Evolutionary conservation across 2,888 invertebrate species (phyloP).

Genomic region (Tricholauxania praeusta): DNA sequence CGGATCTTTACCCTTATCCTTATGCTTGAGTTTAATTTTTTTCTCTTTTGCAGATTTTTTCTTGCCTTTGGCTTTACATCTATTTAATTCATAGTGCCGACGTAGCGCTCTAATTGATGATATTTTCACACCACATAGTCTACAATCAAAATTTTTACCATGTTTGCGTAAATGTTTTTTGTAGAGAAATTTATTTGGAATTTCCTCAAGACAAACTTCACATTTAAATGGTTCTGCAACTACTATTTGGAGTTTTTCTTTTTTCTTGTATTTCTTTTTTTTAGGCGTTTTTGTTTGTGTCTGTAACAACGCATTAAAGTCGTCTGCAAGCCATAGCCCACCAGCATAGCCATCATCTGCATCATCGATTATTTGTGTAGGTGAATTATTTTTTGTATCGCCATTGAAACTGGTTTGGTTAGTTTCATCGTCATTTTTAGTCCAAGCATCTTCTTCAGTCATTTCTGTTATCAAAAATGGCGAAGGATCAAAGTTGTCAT

Average conservation of each 20-base stretch:
- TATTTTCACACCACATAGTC: slow-evolving; percentile 27
- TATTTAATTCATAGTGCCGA: slow-evolving; percentile 16
- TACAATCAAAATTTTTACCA: slow-evolving; percentile 30
- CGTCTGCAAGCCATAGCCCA: slow-evolving; percentile 25
- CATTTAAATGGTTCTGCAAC: neutral
- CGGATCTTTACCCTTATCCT: no score
- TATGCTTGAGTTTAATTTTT: no score
- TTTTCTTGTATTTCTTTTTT: neutral
- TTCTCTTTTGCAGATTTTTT: neutral
- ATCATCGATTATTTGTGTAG: slow-evolving; percentile 1
- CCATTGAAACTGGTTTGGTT: neutral
- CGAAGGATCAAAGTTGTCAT: slow-evolving; percentile 26
- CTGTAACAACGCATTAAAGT: slow-evolving; percentile 7
- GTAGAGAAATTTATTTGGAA: neutral
- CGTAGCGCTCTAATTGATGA: slow-evolving; percentile 25
- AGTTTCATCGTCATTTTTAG: slow-evolving; percentile 1
- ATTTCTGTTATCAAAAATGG: slow-evolving; percentile 26
- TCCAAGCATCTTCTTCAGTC: slow-evolving; percentile 20
- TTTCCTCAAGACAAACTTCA: slow-evolving; percentile 10
- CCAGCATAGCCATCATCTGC: slow-evolving; percentile 8
- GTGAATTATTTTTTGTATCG: slow-evolving; percentile 19
- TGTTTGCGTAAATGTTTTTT: slow-evolving; percentile 16
- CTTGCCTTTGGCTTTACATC: slow-evolving; percentile 18
- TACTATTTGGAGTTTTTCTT: no score
- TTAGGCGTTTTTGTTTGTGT: neutral